Conservation (phyloP, 2,113 vertebrate genomes). For the Camelus dromedarius region DNA sequence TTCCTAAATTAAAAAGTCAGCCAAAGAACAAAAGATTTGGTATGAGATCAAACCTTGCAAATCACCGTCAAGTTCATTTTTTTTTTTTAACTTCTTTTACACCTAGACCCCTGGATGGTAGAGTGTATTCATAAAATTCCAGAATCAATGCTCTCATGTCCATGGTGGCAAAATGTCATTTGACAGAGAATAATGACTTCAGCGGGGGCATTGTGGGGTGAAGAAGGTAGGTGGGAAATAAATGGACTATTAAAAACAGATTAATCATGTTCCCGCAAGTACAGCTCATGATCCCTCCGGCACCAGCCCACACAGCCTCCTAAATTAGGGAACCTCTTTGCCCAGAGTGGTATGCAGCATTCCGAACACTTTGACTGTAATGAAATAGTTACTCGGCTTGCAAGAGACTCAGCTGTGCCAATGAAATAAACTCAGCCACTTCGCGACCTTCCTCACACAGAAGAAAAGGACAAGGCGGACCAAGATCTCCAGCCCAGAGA, state of each 20-base stretch:
- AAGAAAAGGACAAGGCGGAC: neutral
- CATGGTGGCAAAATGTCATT: constrained; percentile 31
- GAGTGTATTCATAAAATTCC: constrained; percentile 32
- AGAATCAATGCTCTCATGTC: constrained; percentile 40
- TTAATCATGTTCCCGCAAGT: constrained; percentile 59
- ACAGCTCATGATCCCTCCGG: neutral
- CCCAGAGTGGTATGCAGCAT: neutral
- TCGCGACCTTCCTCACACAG: rapidly evolving
- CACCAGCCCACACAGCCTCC: neutral
- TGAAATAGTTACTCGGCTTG: constrained; percentile 11
- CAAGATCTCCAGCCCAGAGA: neutral
- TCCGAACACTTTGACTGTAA: neutral
- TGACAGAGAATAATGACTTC: constrained; percentile 45
- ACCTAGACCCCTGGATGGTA: neutral
- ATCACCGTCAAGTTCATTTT: neutral
- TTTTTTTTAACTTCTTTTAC: neutral
- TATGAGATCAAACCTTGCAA: neutral
- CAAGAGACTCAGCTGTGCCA: neutral
- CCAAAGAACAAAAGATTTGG: neutral
- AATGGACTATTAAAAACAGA: constrained; percentile 66
- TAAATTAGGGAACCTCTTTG: neutral
- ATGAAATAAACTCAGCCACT: neutral
- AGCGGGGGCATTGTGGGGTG: neutral
- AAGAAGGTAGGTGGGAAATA: constrained; percentile 63
- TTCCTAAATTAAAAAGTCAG: constrained; percentile 48